phyloP scores from a whole-genome alignment of 2,113 vertebrate genomes.

The Pterocles gutturalis region DNA sequence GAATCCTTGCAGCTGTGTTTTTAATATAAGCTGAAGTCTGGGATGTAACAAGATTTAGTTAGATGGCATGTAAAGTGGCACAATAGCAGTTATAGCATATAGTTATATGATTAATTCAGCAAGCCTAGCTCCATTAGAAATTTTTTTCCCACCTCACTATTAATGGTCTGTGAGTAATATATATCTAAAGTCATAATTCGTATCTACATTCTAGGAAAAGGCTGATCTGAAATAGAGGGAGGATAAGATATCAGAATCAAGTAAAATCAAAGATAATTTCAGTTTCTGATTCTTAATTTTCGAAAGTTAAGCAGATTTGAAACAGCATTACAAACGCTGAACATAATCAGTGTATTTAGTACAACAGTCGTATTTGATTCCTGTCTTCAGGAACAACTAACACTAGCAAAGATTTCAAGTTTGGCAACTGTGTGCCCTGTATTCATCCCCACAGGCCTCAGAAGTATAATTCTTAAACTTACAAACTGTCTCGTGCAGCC shows the following conservation, averaged over 20 bases:
- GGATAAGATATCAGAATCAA: neutral
- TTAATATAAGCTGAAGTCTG: slow-evolving; percentile 22
- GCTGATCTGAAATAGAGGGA: neutral
- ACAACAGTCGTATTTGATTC: neutral
- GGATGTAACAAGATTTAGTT: neutral
- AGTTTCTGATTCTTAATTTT: neutral
- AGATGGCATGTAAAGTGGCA: slow-evolving; percentile 7
- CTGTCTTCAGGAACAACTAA: slow-evolving; percentile 44
- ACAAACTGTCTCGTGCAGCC: slow-evolving; percentile 72
- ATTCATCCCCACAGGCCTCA: slow-evolving; percentile 53
- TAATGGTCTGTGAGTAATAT: neutral
- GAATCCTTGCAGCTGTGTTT: slow-evolving; percentile 44
- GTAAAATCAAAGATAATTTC: neutral
- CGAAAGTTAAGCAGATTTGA: neutral
- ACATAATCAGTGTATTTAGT: neutral
- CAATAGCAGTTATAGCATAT: neutral
- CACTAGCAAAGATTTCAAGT: slow-evolving; percentile 34
- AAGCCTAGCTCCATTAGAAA: neutral
- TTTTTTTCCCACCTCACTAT: neutral
- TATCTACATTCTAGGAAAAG: neutral
- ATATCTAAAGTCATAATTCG: neutral
- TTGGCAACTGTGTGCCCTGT: slow-evolving; percentile 45
- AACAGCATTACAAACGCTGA: slow-evolving; percentile 14
- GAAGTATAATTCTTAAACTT: slow-evolving; percentile 78
- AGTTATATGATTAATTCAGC: neutral